A percentile compares a stretch with the other conserved stretches of the same genome.
Evolutionary conservation across 2,113 vertebrate species (phyloP).

Genomic region (Cheirogaleus medius): DNA sequence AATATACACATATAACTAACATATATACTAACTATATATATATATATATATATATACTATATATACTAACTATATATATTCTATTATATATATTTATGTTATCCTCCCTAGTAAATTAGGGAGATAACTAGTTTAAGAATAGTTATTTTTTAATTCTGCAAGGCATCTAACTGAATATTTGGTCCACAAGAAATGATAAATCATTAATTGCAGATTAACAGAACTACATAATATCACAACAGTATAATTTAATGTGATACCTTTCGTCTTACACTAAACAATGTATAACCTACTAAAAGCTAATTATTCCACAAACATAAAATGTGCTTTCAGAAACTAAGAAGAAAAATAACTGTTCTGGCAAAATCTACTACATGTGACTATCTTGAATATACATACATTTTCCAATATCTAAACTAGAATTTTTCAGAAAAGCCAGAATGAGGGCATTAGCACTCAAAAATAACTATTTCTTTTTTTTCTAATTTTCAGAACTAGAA

Average conservation of each 20-base stretch:
- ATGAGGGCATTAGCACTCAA: not conserved
- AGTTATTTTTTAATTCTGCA: slow-evolving; percentile 16
- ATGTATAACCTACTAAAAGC: not conserved
- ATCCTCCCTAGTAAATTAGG: not conserved
- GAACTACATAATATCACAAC: not conserved
- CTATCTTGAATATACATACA: not conserved
- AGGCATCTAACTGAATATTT: not conserved
- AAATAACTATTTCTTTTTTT: not conserved
- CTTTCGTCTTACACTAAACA: not conserved
- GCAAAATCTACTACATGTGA: not conserved
- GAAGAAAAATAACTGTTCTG: not conserved
- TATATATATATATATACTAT: not conserved
- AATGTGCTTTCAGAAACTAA: not conserved
- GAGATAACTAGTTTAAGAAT: not conserved
- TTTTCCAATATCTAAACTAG: not conserved
- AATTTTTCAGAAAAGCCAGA: not conserved
- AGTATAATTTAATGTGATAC: not conserved
- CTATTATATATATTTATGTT: not conserved
- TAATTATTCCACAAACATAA: not conserved
- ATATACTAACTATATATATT: not conserved
- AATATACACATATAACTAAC: not conserved
- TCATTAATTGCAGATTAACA: not conserved
- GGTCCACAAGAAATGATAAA: not conserved
- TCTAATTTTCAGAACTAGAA: not conserved
- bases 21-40: not conserved